Evolutionary conservation across 1,140 invertebrate species (phyloP).

Genomic region (Berghia stephanieae): DNA sequence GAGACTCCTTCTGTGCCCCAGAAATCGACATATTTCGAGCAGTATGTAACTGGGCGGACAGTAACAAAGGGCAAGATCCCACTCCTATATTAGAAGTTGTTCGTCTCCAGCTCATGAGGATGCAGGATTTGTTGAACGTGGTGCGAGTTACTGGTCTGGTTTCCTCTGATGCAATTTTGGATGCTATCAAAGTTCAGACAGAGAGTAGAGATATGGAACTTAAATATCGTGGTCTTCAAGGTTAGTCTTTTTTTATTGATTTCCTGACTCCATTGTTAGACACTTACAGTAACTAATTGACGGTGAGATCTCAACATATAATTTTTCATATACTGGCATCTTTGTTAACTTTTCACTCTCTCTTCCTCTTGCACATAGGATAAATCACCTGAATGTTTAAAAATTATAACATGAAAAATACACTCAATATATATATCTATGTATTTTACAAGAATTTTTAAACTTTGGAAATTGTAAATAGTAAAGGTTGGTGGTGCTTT

Average conservation of each 20-base stretch:
- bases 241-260: constrained; percentile 69
- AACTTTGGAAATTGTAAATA: too few species aligned
- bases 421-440: too few species aligned
- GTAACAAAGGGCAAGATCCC: constrained; percentile 76
- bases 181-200: constrained; percentile 87
- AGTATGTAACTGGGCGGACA: constrained; percentile 84
- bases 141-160: constrained; percentile 88
- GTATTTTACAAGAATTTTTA: too few species aligned
- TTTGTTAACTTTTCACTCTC: background rate
- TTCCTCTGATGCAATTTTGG: constrained; percentile 87
- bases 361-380: background rate
- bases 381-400: background rate
- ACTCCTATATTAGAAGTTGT: constrained; percentile 69
- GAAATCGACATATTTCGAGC: constrained; percentile 95
- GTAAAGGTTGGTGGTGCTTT: too few species aligned
- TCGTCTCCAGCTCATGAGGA: constrained; percentile 85
- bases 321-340: too few species aligned
- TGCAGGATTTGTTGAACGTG: constrained; percentile 85
- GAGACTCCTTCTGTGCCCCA: constrained; percentile 94
- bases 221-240: constrained; percentile 75
- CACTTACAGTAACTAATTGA: too few species aligned
- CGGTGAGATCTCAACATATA: too few species aligned
- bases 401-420: too few species aligned
- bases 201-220: constrained; percentile 81
- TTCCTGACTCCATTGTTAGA: too few species aligned